Evolutionary conservation across 2,888 invertebrate genomes (phyloP), one percentile per base, ranked within the genome.

Genomic region (Sesia apiformis): DNA sequence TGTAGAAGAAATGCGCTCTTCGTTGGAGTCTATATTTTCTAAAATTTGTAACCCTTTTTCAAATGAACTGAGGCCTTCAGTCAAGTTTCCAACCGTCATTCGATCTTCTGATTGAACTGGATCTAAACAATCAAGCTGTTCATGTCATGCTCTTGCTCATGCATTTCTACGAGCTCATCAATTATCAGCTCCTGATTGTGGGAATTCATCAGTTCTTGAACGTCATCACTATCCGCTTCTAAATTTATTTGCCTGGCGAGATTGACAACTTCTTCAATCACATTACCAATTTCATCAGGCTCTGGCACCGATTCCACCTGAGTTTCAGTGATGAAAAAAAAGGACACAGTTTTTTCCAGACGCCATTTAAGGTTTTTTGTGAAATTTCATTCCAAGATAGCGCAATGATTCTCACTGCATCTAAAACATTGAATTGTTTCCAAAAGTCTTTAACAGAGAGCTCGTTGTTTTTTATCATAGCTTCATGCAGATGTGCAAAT

Each of bases 181-280:
- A 62, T 59, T 59, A 58, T 63, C 39, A 67, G 63, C 61, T 66
- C 63, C 53, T 69, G 56, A 63, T 63, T 65, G 59, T 66, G 64
- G 60, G 60, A 63, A 60, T 66, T 61, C 55, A 71, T 55, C 66
- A 69, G 52, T 57, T 69, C 66, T 59, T 59, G 60, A 57, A 67
- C 60, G 52, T 67, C 66, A 64, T 65, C 65, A 65, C 49, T 53
- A 63, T 63, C 59, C 40, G 65, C 61, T 46, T 69, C 62, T 58
- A 67, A 61, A 64, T 64, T 60, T 49, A 61, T 40, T 58, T 57
- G 51, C 40, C 49, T 58, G 49, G 57, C 57, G 53, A 61, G 38
- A 54, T 55, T 51, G 54, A 55, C 55, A 39, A 55, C 52, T 7
- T 57, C 55, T 54, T 55, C 50, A 4, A 52, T 57, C 8, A 63